Evolutionary conservation across 1,140 invertebrate genomes (phyloP).

Genomic region (Bradysia coprophila): DNA sequence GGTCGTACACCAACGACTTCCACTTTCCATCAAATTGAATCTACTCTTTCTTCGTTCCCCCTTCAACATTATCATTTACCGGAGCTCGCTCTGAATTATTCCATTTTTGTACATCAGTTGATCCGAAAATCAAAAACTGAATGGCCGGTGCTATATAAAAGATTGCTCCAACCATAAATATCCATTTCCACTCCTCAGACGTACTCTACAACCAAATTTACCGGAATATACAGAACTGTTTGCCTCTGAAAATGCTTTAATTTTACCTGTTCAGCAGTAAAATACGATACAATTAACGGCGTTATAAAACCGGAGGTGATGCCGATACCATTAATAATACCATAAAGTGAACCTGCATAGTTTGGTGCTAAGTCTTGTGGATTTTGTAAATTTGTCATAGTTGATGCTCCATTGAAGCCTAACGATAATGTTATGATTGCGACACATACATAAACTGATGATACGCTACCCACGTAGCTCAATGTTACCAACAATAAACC

Average conservation of each 20-base stretch:
- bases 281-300: slow-evolving; percentile 37
- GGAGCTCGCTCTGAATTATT: too few species aligned
- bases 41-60: too few species aligned
- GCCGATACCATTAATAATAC: slow-evolving; percentile 44
- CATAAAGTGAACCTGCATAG: slow-evolving; percentile 48
- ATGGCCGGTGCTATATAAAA: slow-evolving; percentile 41
- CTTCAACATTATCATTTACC: too few species aligned
- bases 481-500: slow-evolving; percentile 31
- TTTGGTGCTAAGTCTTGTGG: slow-evolving; percentile 62
- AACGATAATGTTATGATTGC: slow-evolving; percentile 44
- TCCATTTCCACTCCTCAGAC: slow-evolving; percentile 33
- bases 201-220: too few species aligned
- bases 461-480: slow-evolving; percentile 40
- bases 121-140: slow-evolving; percentile 38
- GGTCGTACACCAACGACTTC: too few species aligned
- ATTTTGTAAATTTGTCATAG: slow-evolving; percentile 58
- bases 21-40: too few species aligned
- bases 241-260: slow-evolving; percentile 1
- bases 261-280: slow-evolving; percentile 36
- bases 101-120: slow-evolving; percentile 36
- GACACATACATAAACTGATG: slow-evolving; percentile 30
- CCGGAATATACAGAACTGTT: not conserved
- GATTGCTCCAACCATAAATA: slow-evolving; percentile 46
- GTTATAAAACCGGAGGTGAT: slow-evolving; percentile 46
- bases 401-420: slow-evolving; percentile 57